A percentile compares a stretch with the other conserved stretches of the same genome.
Conservation (phyloP, 2,797 vertebrate genomes). For the Pteropus rufus region DNA sequence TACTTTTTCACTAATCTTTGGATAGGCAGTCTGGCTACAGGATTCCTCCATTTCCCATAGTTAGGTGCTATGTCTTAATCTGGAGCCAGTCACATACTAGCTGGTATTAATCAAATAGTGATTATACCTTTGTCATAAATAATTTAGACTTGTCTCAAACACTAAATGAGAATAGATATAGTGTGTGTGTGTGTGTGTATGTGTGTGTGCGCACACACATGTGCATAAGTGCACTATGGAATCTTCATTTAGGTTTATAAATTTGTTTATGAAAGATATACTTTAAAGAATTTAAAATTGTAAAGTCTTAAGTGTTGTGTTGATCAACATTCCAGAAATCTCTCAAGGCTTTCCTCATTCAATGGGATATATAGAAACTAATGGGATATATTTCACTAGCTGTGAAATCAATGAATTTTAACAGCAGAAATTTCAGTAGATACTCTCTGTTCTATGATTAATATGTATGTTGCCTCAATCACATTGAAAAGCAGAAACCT, state of each 20-base stretch:
- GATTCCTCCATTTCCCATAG: background rate
- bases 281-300: background rate
- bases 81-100: background rate
- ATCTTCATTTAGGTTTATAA: background rate
- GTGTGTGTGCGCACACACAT: rapidly evolving
- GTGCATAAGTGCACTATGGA: background rate
- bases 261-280: background rate
- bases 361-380: conserved; percentile 35
- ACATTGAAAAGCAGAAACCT: conserved; percentile 34
- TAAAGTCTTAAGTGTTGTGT: conserved; percentile 39
- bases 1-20: background rate
- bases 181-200: rapidly evolving
- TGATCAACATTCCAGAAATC: background rate
- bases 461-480: background rate
- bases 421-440: conserved; percentile 60
- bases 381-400: too few species aligned
- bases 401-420: conserved; percentile 67
- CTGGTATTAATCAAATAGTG: background rate
- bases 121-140: background rate
- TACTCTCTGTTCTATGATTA: conserved; percentile 1
- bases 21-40: background rate
- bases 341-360: conserved; percentile 9
- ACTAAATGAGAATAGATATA: background rate
- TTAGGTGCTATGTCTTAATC: background rate
- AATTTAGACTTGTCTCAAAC: background rate